Percentiles rank a stretch among this genome's conserved stretches.
Conservation (phyloP, 2,888 invertebrate genomes). For the Drosophila greeni region DNA sequence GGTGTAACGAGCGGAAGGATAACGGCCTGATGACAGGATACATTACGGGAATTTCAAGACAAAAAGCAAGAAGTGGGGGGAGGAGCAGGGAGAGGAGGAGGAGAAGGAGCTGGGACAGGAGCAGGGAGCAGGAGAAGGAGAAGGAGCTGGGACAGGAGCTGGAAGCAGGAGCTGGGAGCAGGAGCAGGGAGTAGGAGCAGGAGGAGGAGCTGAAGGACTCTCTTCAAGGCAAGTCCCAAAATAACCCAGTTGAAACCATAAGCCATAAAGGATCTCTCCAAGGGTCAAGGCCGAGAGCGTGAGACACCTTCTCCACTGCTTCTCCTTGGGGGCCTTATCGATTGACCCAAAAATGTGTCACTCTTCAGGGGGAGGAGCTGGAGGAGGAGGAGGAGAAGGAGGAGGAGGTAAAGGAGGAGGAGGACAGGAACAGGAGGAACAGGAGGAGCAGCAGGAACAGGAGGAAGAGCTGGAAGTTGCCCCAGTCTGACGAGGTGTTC, state of each 20-base stretch:
- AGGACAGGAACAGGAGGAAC: no score
- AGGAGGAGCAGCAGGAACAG: no score
- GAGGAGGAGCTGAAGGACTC: not conserved
- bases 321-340: slow-evolving; percentile 24
- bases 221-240: not conserved
- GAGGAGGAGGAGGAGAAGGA: no score
- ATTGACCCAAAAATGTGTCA: slow-evolving; percentile 45
- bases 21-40: slow-evolving; percentile 42
- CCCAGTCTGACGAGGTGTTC: slow-evolving; percentile 9
- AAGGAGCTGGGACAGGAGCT: no score
- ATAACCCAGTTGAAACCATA: slow-evolving; percentile 5
- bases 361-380: slow-evolving; percentile 3
- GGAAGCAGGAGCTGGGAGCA: not conserved
- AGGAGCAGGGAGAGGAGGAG: no score
- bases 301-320: not conserved
- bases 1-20: slow-evolving; percentile 24
- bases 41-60: slow-evolving; percentile 29
- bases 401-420: no score
- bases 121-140: not conserved
- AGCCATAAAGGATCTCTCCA: slow-evolving; percentile 12
- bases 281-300: slow-evolving; percentile 7
- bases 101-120: no score
- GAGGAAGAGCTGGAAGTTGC: not conserved
- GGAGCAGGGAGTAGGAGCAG: not conserved
- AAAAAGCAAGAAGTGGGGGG: not conserved